Evolutionary conservation across 2,888 invertebrate species (phyloP).

Genomic region (Pterostichus madidus): DNA sequence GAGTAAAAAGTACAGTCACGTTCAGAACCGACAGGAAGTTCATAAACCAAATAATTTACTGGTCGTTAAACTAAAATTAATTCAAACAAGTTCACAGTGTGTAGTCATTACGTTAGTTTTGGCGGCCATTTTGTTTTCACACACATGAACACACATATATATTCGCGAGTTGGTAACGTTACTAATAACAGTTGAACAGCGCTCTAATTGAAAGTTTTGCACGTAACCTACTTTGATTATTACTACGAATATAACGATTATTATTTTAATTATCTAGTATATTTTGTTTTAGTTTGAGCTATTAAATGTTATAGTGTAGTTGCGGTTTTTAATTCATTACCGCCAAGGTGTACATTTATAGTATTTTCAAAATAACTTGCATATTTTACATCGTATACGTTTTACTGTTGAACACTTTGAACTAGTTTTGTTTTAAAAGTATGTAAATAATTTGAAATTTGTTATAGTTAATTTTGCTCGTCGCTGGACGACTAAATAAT

Average conservation of each 20-base stretch:
- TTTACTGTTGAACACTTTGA: too few relatives aligned
- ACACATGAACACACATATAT: neutral
- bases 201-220: conserved; percentile 49
- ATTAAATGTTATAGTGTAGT: neutral
- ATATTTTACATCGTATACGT: too few relatives aligned
- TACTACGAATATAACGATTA: neutral
- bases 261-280: conserved; percentile 27
- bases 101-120: conserved; percentile 17
- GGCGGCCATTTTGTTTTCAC: conserved; percentile 30
- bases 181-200: conserved; percentile 45
- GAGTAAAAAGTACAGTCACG: neutral
- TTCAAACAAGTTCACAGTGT: conserved; percentile 29
- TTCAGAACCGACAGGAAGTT: conserved; percentile 10
- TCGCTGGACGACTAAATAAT: too few relatives aligned
- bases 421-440: too few relatives aligned
- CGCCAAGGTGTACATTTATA: neutral
- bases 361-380: too few relatives aligned
- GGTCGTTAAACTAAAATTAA: conserved; percentile 50
- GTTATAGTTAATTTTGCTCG: too few relatives aligned
- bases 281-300: neutral
- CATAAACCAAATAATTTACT: conserved; percentile 43
- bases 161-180: conserved; percentile 22
- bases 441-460: too few relatives aligned
- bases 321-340: neutral
- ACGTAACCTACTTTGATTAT: conserved; percentile 48